Base-by-base conservation (phyloP, 2,888 invertebrate genomes). In the Mechanitis messenoides region DNA sequence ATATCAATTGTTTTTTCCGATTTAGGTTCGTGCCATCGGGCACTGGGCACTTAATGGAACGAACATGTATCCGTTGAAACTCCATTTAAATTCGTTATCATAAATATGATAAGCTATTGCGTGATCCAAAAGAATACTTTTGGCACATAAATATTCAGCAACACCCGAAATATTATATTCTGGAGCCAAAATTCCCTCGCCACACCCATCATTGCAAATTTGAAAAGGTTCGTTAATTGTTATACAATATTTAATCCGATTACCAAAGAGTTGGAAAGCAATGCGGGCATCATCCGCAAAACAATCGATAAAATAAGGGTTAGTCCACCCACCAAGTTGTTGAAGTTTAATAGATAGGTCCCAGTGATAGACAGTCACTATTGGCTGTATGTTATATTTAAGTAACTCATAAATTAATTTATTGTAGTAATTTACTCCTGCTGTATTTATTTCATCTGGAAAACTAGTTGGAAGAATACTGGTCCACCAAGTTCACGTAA, bases 141-240 rank as follows among this genome's bases (percentile, higher is more conserved):
- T 90, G 12, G 82, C 83, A 64, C 93, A 94, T 1, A 91, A 67
- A 70, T 93, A 63, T 1, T 84, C 77, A 0, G 89, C 92, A 4
- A 90, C 75, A 0, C 91, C 91, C 0, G 89, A 84, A 35, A 72
- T 72, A 0, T 54, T 3, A 0, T 72, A 1, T 0, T 62, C 70
- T 71, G 86, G 74, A 0, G 91, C 90, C 67, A 87, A 70, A n/a
- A 74, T 72, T 2, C 80, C 84, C 0, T 78, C 74, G 28, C 83
- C 85, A 66, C 91, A 91, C 0, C 81, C 79, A 0, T 61, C 56
- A 9, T 81, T 77, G 64, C 91, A 90, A 6, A 85, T 68, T 3
- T 81, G 64, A 42, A 77, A 74, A 0, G 94, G 94, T 71, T 95
- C 95, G 74, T 95, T 95, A 60, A 95, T 89, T 0, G 95, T 95